Conservation (phyloP, 2,888 invertebrate genomes). For the Melieria picta region DNA sequence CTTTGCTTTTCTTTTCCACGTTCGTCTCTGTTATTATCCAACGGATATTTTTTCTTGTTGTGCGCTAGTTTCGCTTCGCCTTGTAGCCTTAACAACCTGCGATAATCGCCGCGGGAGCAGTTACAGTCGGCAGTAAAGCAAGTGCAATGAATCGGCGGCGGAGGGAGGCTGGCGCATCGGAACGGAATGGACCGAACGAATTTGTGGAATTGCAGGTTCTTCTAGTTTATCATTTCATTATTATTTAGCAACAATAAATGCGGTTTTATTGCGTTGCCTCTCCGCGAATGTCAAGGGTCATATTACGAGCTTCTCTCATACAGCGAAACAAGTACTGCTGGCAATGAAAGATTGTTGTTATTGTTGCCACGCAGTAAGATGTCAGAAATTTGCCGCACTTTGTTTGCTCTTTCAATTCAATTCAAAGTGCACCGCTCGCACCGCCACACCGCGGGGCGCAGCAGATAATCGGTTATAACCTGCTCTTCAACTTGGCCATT, state of each 20-base stretch:
- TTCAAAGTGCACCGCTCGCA: no score
- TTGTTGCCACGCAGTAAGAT: no score
- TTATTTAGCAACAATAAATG: constrained; percentile 54
- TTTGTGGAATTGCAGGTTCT: background rate
- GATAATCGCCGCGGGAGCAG: constrained; percentile 55
- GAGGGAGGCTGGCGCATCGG: background rate
- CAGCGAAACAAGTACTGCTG: no score
- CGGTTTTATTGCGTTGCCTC: constrained; percentile 35
- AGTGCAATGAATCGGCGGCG: background rate
- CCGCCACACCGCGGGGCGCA: no score
- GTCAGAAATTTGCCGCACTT: no score
- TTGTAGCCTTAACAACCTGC: constrained; percentile 50
- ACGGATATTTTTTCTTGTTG: no score
- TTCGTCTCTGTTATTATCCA: background rate
- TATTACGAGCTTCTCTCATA: constrained; percentile 45
- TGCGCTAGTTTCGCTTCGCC: constrained; percentile 45
- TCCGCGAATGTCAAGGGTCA: constrained; percentile 33
- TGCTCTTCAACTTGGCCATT: no score
- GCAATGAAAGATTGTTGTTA: no score
- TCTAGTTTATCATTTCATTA: constrained; percentile 54
- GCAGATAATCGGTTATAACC: no score
- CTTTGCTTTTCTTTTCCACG: constrained; percentile 36
- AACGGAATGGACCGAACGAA: background rate
- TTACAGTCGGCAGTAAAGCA: constrained; percentile 28
- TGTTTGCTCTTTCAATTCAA: no score